Conservation (phyloP, 2,888 invertebrate genomes). For the Litoditis marina region DNA sequence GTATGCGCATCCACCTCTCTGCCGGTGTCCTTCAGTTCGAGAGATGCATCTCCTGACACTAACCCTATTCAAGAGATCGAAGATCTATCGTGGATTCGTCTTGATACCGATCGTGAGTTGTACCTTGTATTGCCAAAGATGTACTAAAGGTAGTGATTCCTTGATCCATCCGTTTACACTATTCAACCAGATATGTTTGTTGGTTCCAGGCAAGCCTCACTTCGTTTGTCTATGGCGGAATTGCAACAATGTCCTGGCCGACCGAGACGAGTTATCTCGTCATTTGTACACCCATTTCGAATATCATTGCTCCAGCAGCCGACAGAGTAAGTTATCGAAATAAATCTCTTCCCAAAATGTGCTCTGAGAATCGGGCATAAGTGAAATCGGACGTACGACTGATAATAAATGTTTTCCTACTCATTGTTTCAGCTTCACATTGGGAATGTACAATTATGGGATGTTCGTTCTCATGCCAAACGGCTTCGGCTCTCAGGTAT, state of each 20-base stretch:
- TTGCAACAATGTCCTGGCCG: conserved; percentile 18
- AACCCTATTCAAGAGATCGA: neutral
- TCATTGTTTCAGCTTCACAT: neutral
- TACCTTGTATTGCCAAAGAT: too few relatives aligned
- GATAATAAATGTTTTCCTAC: neutral
- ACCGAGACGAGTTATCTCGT: conserved; percentile 22
- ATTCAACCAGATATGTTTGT: neutral
- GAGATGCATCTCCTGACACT: neutral
- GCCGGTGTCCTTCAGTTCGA: neutral
- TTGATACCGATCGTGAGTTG: neutral
- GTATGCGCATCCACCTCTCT: neutral
- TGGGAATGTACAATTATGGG: neutral
- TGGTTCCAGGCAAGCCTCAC: neutral
- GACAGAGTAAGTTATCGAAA: neutral
- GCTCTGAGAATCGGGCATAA: too few relatives aligned
- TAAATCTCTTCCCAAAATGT: too few relatives aligned
- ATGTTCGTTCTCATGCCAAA: neutral
- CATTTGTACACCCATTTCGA: conserved; percentile 30
- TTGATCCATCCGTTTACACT: conserved; percentile 2
- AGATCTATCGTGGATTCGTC: neutral
- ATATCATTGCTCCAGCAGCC: neutral
- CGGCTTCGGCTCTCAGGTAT: neutral
- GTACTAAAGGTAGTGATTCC: too few relatives aligned
- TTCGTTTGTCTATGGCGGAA: conserved; percentile 36
- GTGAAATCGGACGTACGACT: too few relatives aligned